Percentiles rank a stretch among this genome's conserved stretches.
These are phyloP conservation scores for Acanthosoma haemorrhoidale DNA, from an alignment of 2,888 invertebrate species.

Conservation along the genomic window DNA sequence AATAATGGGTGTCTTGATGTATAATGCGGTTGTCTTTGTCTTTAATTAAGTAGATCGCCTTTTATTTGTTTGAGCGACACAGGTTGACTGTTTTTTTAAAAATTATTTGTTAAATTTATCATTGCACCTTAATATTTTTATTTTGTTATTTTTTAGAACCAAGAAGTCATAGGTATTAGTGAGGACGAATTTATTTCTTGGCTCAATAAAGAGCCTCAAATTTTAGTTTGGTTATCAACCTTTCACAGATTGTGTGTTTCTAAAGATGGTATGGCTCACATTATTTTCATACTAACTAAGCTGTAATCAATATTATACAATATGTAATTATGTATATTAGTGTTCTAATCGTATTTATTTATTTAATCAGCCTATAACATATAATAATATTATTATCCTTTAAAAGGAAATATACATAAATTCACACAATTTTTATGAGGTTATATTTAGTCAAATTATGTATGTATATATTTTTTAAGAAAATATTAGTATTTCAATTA, in stretches of 20 bases:
- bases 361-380: too few species aligned
- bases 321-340: too few species aligned
- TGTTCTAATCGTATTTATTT: too few species aligned
- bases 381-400: too few species aligned
- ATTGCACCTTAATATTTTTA: background rate
- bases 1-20: too few species aligned
- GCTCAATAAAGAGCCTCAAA: constrained; percentile 59
- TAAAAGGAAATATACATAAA: too few species aligned
- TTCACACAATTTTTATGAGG: too few species aligned
- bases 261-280: constrained; percentile 50
- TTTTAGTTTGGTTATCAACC: constrained; percentile 61
- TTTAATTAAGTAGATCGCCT: background rate
- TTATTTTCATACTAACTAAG: too few species aligned
- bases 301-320: too few species aligned
- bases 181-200: constrained; percentile 64
- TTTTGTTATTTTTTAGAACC: constrained; percentile 15
- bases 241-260: constrained; percentile 57
- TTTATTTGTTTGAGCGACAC: background rate
- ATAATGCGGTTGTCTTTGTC: background rate
- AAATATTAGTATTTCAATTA: too few species aligned
- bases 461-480: too few species aligned
- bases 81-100: background rate
- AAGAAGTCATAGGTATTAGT: constrained; percentile 63
- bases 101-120: background rate
- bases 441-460: too few species aligned